A percentile compares a stretch with the other conserved stretches of the same genome.
phyloP scores from a whole-genome alignment of 2,888 invertebrate genomes.

The Cataglyphis albicans region DNA sequence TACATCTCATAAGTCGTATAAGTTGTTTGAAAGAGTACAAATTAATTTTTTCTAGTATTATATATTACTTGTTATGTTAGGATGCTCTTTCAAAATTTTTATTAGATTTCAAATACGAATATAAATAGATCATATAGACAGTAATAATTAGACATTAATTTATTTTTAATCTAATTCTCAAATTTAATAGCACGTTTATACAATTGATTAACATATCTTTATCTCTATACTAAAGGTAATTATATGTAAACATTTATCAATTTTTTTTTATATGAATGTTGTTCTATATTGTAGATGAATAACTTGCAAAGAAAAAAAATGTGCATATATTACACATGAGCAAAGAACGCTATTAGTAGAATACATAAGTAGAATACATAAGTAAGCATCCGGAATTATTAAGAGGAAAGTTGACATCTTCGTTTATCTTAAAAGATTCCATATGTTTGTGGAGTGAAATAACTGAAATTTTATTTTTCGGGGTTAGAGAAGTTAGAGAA shows the following conservation, averaged over 20 bases:
- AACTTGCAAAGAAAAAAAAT: not conserved
- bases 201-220: no score
- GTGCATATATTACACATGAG: not conserved
- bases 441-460: not conserved
- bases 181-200: no score
- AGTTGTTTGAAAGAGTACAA: constrained; percentile 55
- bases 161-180: no score
- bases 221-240: no score
- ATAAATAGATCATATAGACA: constrained; percentile 66
- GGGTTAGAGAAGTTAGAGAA: no score
- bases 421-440: not conserved
- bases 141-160: not conserved
- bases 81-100: constrained; percentile 69
- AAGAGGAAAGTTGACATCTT: not conserved
- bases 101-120: constrained; percentile 63
- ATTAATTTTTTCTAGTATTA: constrained; percentile 75
- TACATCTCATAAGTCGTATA: constrained; percentile 64
- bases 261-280: no score
- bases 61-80: constrained; percentile 79
- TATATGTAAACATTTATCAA: no score
- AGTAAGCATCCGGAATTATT: not conserved
- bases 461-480: not conserved
- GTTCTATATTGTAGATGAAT: not conserved
- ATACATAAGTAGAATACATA: not conserved
- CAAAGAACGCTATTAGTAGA: not conserved